Conservation (phyloP, 2,888 invertebrate genomes). For the Charanyca ferruginea region DNA sequence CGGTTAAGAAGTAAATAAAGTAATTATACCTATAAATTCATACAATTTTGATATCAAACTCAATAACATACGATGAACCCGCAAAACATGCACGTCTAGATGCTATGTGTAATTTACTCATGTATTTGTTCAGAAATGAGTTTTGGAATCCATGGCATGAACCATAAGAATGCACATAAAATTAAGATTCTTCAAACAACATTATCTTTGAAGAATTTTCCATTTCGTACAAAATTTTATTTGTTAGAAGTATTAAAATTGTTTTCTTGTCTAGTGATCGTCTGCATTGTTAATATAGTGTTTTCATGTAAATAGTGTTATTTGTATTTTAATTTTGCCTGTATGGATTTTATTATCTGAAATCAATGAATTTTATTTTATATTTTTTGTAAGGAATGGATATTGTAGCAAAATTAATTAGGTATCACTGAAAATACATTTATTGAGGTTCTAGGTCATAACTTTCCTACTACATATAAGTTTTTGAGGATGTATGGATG, state of each 20-base stretch:
- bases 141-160: conserved; percentile 19
- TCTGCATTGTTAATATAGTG: background rate
- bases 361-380: too few relatives aligned
- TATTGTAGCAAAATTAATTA: background rate
- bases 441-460: too few relatives aligned
- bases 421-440: background rate
- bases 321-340: too few relatives aligned
- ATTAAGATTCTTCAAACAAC: conserved; percentile 11
- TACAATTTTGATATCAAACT: background rate
- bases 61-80: conserved; percentile 18
- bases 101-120: conserved; percentile 33
- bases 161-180: conserved; percentile 12
- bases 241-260: background rate
- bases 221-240: background rate
- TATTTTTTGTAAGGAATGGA: too few relatives aligned
- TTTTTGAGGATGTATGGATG: too few relatives aligned
- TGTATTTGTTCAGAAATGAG: conserved; percentile 32
- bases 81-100: conserved; percentile 45
- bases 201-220: conserved; percentile 7
- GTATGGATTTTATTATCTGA: too few relatives aligned
- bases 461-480: too few relatives aligned
- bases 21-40: background rate
- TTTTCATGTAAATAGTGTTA: too few relatives aligned
- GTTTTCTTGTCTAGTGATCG: conserved; percentile 1
- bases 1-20: too few relatives aligned